Evolutionary conservation across 1,140 invertebrate species (phyloP), one percentile per base, ranked within the genome.

Genomic region (Lordiphosa clarofinis): DNA sequence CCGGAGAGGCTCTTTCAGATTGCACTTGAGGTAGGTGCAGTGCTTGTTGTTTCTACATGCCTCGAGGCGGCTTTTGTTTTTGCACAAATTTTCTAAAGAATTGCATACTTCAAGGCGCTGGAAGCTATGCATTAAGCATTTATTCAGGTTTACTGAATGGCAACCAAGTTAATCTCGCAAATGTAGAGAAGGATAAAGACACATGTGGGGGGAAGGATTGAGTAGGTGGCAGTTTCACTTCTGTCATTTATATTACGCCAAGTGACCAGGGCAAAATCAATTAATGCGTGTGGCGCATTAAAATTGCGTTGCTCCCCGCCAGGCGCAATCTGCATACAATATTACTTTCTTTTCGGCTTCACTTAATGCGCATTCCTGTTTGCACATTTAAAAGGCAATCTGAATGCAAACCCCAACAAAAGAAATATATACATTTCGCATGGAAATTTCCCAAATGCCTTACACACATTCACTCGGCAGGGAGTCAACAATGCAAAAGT

Each of bases 191-290:
- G 64, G 13, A 55, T 40, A 46, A 33, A 21, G 43, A 47, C 7
- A 7, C 4, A 6, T 19, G 12, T 6, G 39, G 33, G 59, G 67
- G 15, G 12, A 28, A 33, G 15, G 55, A 55, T 49, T 43, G 54
- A n/a, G n/a, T n/a, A n/a, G 28, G 48, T 68, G 55, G 40, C 39
- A 44, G 46, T 39, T 31, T 31, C 39, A 4, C 10, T 31, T 62
- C 38, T 33, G 21, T 36, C 53, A 52, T 79, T 79, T 58, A 69
- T 66, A 58, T 65, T 58, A 38, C 56, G 53, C 64, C 31, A 70
- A 69, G 65, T 70, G 74, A 70, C 75, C 74, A 70, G 2, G 65
- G 71, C 60, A 74, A 75, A 66, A 71, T 79, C 75, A 81, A 74
- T 79, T 79, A 81, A 71, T 42, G 61, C 35, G 40, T 35, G 44